phyloP scores from a whole-genome alignment of 2,113 vertebrate genomes.

The Pseudopodoces humilis region DNA sequence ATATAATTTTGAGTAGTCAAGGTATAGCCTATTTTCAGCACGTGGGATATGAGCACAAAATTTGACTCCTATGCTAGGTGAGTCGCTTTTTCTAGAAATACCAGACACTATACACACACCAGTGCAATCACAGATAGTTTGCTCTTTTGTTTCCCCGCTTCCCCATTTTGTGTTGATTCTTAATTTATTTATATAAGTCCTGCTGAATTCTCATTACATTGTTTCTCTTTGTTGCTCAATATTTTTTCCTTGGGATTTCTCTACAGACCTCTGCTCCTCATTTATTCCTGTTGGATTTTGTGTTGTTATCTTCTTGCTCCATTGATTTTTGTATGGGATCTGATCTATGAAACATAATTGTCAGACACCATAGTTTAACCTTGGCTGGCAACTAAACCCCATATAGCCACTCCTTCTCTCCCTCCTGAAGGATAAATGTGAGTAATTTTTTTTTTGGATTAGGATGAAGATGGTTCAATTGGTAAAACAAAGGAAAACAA shows the following conservation, averaged over 20 bases:
- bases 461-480: not conserved
- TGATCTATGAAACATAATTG: not conserved
- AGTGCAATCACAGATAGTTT: not conserved
- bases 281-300: not conserved
- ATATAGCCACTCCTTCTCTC: accelerated
- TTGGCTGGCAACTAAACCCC: not conserved
- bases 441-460: not conserved
- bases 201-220: not conserved
- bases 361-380: not conserved
- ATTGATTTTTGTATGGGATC: not conserved
- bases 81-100: not conserved
- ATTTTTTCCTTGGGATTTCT: not conserved
- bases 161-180: not conserved
- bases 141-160: accelerated
- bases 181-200: not conserved
- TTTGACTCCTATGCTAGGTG: not conserved
- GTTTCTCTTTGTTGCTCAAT: not conserved
- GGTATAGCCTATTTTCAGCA: not conserved
- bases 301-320: not conserved
- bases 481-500: not conserved
- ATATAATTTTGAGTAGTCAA: not conserved
- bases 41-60: not conserved
- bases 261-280: not conserved
- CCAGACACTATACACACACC: not conserved
- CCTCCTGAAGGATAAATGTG: accelerated